Base-by-base conservation (phyloP, 2,888 invertebrate species). In the Caenorhabditis wallacei region DNA sequence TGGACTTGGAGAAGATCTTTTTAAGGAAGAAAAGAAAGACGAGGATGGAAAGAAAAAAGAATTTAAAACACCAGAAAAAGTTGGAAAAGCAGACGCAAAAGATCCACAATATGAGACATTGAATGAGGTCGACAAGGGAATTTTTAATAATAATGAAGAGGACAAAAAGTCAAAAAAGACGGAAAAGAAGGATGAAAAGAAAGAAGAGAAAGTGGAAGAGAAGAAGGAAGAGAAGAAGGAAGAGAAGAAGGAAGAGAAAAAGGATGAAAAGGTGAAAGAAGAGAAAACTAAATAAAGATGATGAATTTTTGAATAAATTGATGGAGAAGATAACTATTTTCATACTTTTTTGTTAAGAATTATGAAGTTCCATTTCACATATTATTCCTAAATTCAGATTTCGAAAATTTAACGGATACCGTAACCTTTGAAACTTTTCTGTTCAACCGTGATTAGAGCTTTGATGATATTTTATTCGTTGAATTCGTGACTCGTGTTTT, bases 51-150 rank as follows among this genome's bases (percentile, higher is more conserved):
- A 68, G 83, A 82, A 86, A 71, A 84, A 86, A 71, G 80, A 84
- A 53, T 84, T 84, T 75, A 84, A 84, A 63, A 66, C 66, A 46
- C 84, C 86, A 35, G 84, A 74, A 61, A 80, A 85, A 71, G 70
- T 80, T 20, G 68, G 37, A 18, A 85, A 85, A 56, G 85, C 83
- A 20, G 83, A 83, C 35, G 74, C 76, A 30, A 86, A 86, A 64
- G 84, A 85, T 35, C 85, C 84, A 11, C 76, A 84, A 66, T 86
- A 86, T 54, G 84, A 86, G 63, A 86, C 84, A 48, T 72, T 86
- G 51, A 82, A 78, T 56, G 84, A 74, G 35, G 84, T 85, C 22
- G 80, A 84, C 35, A 83, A 80, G 79, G 84, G 82, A 46, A 84
- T 85, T 66, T 85, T 84, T 72, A 76, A 84, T 48, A 84, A 81